Conservation (phyloP, 2,888 invertebrate species). For the Myathropa florea region DNA sequence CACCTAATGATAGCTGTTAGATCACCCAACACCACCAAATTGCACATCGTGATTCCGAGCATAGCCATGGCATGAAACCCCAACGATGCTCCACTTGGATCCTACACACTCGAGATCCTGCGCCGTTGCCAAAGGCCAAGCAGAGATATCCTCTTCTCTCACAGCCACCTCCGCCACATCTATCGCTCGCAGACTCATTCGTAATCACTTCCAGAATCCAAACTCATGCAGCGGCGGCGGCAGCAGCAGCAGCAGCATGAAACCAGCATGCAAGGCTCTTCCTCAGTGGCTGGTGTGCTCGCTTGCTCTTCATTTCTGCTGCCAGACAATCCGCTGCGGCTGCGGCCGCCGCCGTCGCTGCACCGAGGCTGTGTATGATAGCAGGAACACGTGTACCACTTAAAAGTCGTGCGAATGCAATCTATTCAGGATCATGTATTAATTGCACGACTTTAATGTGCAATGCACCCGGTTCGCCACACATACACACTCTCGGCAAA, state of each 20-base stretch:
- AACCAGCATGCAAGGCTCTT: slow-evolving; percentile 33
- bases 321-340: slow-evolving; percentile 8
- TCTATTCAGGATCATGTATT: slow-evolving; percentile 77
- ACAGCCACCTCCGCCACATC: background rate
- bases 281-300: slow-evolving; percentile 38
- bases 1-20: slow-evolving; percentile 63
- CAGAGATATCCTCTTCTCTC: background rate
- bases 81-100: slow-evolving; percentile 10
- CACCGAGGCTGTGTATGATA: slow-evolving; percentile 44
- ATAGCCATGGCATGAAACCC: slow-evolving; percentile 32
- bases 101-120: background rate
- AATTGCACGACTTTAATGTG: slow-evolving; percentile 76
- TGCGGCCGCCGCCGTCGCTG: slow-evolving; percentile 5
- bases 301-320: background rate
- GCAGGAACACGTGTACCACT: slow-evolving; percentile 75
- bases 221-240: slow-evolving; percentile 20
- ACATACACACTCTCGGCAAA: slow-evolving; percentile 3
- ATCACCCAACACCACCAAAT: slow-evolving; percentile 59
- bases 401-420: slow-evolving; percentile 76
- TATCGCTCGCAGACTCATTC: slow-evolving; percentile 6
- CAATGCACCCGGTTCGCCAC: slow-evolving; percentile 59
- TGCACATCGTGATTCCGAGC: slow-evolving; percentile 57
- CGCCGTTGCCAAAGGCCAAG: background rate
- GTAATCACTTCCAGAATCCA: slow-evolving; percentile 62
- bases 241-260: background rate